Evolutionary conservation across 1,140 invertebrate species (phyloP).

Genomic region (Drosophila fuyamai): DNA sequence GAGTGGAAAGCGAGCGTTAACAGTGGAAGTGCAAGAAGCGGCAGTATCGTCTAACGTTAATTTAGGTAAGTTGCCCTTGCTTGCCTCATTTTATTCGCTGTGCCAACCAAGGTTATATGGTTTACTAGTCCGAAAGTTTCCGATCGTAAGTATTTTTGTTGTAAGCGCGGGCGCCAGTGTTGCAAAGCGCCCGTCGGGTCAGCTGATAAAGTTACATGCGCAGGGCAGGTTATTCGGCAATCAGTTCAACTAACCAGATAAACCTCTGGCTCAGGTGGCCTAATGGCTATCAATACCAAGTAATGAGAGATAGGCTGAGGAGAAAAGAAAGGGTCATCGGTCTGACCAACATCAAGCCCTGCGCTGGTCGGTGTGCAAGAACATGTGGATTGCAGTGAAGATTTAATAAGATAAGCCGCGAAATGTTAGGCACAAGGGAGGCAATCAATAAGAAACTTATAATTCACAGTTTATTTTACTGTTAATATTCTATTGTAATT

Average conservation of each 20-base stretch:
- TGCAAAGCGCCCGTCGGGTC: conserved; percentile 44
- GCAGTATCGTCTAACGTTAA: conserved; percentile 77
- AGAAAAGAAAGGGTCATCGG: not conserved
- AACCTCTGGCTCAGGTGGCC: conserved; percentile 3
- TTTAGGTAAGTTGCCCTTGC: conserved; percentile 64
- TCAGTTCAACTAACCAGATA: not conserved
- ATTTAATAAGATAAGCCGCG: not conserved
- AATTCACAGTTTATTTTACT: not conserved
- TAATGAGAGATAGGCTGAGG: not conserved
- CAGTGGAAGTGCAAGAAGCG: conserved; percentile 71
- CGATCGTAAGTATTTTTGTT: conserved; percentile 40
- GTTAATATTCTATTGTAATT: too few species aligned
- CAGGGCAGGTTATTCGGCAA: conserved; percentile 21
- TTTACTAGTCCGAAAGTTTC: conserved; percentile 14
- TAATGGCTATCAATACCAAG: not conserved
- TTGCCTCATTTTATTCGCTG: not conserved
- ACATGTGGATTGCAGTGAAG: not conserved
- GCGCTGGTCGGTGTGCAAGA: not conserved
- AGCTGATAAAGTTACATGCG: conserved; percentile 71
- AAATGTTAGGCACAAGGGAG: not conserved
- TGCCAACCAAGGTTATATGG: conserved; percentile 45
- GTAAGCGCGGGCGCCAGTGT: conserved; percentile 54
- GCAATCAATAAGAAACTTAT: not conserved
- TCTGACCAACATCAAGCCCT: conserved; percentile 1
- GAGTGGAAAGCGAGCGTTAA: conserved; percentile 65